Percentiles rank a stretch among this genome's conserved stretches.
Evolutionary conservation across 2,113 vertebrate species (phyloP).

Genomic region (Percina caprodes): DNA sequence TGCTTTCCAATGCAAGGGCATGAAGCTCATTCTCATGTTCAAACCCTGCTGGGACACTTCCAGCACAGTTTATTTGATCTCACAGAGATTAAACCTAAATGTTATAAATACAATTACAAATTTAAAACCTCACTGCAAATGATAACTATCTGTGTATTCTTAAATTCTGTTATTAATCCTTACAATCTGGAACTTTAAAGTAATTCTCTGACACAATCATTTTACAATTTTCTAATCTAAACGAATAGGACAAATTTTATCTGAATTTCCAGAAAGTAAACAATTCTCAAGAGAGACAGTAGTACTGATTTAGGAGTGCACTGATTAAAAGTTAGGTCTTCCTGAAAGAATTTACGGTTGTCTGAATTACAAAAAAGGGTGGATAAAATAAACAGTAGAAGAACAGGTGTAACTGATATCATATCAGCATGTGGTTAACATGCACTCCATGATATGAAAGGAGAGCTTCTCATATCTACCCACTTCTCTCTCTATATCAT

Average conservation of each 20-base stretch:
- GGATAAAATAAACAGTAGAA: background rate
- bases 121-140: background rate
- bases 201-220: background rate
- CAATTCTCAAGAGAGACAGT: background rate
- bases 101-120: background rate
- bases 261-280: background rate
- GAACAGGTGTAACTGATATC: constrained; percentile 4
- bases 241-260: background rate
- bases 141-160: background rate
- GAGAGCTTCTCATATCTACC: constrained; percentile 27
- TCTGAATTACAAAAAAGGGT: background rate
- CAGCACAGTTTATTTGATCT: background rate
- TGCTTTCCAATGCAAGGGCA: constrained; percentile 25
- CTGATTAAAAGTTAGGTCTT: no score
- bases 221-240: background rate
- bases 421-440: constrained; percentile 27
- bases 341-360: no score
- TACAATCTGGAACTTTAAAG: background rate
- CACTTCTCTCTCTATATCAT: constrained; percentile 46
- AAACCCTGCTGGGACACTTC: constrained; percentile 2
- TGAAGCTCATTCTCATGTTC: constrained; percentile 11
- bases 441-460: constrained; percentile 33
- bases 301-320: no score
- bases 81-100: constrained; percentile 2
- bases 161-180: background rate